Evolutionary conservation across 2,888 invertebrate species (phyloP).

Genomic region (Caenorhabditis doughertyi): DNA sequence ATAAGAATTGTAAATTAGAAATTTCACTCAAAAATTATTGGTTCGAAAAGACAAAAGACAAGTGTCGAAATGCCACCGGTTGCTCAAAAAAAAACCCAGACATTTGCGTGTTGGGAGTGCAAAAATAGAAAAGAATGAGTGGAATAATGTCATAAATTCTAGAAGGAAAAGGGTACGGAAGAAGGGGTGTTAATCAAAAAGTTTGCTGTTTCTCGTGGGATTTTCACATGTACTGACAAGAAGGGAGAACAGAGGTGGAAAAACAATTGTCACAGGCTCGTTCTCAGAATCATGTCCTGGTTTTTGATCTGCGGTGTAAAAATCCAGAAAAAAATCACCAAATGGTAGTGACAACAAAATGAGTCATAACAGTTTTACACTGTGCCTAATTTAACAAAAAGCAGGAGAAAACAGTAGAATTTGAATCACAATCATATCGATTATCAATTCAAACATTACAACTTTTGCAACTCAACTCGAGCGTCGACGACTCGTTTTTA

Average conservation of each 20-base stretch:
- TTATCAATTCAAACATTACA: background rate
- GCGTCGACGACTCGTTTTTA: background rate
- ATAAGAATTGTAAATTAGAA: conserved; percentile 25
- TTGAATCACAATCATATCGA: background rate
- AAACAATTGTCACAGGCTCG: too few species aligned
- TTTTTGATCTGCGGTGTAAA: too few species aligned
- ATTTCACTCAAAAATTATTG: background rate
- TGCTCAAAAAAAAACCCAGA: background rate
- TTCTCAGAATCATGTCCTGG: too few species aligned
- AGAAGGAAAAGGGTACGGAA: background rate
- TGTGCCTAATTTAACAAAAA: background rate
- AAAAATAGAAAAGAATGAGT: background rate
- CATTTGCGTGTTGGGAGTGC: background rate
- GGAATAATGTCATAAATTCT: background rate
- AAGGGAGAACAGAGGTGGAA: too few species aligned
- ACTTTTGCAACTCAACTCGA: conserved; percentile 1
- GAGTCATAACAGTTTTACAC: too few species aligned
- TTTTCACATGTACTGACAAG: too few species aligned
- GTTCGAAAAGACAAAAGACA: background rate
- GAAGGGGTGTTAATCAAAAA: background rate
- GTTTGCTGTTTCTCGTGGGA: too few species aligned
- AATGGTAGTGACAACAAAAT: too few species aligned
- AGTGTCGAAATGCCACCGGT: background rate
- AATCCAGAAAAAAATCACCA: too few species aligned
- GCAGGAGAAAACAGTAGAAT: background rate